Evolutionary conservation across 2,113 vertebrate genomes (phyloP).

Genomic region (Verasper variegatus): DNA sequence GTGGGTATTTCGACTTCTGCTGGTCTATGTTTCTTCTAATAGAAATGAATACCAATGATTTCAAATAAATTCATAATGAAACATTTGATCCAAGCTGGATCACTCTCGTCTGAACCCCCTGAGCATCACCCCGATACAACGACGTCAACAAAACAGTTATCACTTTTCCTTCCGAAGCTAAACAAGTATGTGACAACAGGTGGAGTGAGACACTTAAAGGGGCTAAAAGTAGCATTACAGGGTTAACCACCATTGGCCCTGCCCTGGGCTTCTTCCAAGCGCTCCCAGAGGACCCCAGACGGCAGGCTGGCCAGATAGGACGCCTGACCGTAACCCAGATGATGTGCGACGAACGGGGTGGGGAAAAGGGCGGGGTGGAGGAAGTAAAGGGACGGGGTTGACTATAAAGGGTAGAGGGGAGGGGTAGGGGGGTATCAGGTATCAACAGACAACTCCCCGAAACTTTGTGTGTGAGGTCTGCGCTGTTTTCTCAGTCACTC

Average conservation of each 20-base stretch:
- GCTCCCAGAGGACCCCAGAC: constrained; percentile 74
- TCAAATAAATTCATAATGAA: not conserved
- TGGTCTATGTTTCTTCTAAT: not conserved
- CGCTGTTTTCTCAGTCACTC: constrained; percentile 56
- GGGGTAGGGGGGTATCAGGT: constrained; percentile 60
- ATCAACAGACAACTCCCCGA: constrained; percentile 74
- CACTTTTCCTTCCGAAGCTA: constrained; percentile 53
- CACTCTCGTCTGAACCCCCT: not conserved
- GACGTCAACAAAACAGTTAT: constrained; percentile 31
- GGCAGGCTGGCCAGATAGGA: constrained; percentile 70
- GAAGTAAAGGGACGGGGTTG: constrained; percentile 44
- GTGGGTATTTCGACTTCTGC: not conserved
- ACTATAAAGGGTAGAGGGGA: constrained; percentile 65
- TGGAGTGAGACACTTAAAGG: constrained; percentile 72
- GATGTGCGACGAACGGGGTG: constrained; percentile 64
- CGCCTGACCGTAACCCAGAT: constrained; percentile 74
- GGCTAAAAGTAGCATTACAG: constrained; percentile 69
- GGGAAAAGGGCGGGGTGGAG: constrained; percentile 55
- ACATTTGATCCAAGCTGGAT: not conserved
- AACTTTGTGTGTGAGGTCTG: constrained; percentile 70
- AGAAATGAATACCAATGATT: not conserved
- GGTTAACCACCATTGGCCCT: constrained; percentile 39
- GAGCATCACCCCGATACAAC: constrained; percentile 6
- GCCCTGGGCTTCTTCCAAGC: constrained; percentile 62
- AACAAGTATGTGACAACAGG: constrained; percentile 75